Conservation (phyloP, 2,797 vertebrate species). For the Atherinosoma microstoma region DNA sequence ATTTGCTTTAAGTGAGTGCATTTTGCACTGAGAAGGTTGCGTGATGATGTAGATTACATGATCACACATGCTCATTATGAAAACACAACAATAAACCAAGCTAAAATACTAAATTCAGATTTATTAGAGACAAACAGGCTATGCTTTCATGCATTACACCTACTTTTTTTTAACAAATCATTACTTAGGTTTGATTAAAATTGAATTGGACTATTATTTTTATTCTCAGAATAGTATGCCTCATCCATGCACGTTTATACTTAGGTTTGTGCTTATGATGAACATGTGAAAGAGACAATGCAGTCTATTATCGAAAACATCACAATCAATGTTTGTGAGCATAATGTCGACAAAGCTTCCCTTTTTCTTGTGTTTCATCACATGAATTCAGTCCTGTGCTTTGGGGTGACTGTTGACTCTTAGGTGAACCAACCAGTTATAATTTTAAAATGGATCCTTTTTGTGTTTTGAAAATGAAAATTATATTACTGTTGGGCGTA, state of each 20-base stretch:
- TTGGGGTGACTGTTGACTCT: constrained; percentile 22
- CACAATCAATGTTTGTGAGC: constrained; percentile 11
- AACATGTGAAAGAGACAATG: background rate
- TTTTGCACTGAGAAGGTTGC: background rate
- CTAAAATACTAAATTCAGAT: background rate
- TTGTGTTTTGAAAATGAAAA: background rate
- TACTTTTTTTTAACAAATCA: background rate
- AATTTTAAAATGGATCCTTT: constrained; percentile 16
- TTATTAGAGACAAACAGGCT: background rate
- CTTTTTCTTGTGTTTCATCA: constrained; percentile 58
- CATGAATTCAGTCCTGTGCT: constrained; percentile 58
- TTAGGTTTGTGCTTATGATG: background rate
- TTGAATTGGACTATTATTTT: background rate
- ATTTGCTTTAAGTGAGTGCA: background rate
- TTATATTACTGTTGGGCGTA: constrained; percentile 1
- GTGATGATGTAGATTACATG: constrained; percentile 13
- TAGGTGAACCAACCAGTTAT: constrained; percentile 15
- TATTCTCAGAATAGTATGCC: background rate
- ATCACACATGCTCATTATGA: background rate
- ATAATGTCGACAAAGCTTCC: constrained; percentile 60
- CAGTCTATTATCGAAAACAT: background rate
- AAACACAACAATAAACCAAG: background rate
- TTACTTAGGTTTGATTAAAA: background rate
- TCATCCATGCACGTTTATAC: background rate
- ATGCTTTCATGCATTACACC: constrained; percentile 9